Conservation (phyloP, 2,888 invertebrate genomes). For the Hypomecis atomaria region DNA sequence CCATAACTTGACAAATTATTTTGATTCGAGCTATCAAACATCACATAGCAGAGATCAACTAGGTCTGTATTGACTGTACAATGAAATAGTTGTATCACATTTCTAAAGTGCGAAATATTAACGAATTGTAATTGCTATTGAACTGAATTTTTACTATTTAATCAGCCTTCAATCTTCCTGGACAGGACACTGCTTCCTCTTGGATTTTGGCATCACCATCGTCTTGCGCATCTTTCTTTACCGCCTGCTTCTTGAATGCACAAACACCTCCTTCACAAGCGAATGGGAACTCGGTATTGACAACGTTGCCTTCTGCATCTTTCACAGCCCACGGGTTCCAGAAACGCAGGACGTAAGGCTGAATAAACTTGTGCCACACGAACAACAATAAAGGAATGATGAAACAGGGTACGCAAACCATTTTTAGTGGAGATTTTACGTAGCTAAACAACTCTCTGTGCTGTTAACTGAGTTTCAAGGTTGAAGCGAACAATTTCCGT, state of each 20-base stretch:
- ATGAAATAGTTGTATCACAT: background rate
- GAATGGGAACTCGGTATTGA: conserved; percentile 85
- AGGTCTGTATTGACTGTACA: no score
- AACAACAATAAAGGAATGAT: conserved; percentile 92
- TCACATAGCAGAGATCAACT: no score
- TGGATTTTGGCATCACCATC: conserved; percentile 42
- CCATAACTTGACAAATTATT: no score
- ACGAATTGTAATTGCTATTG: background rate
- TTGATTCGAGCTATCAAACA: no score
- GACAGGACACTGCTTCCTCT: conserved; percentile 27
- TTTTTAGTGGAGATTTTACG: conserved; percentile 56
- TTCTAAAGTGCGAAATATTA: background rate
- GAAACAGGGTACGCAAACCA: conserved; percentile 95
- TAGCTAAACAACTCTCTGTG: no score
- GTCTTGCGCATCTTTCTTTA: conserved; percentile 45
- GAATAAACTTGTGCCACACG: conserved; percentile 93
- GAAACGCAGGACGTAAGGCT: conserved; percentile 91
- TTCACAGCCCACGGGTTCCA: conserved; percentile 93
- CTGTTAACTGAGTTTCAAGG: conserved; percentile 11
- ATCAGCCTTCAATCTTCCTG: conserved; percentile 36
- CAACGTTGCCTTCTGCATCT: conserved; percentile 84
- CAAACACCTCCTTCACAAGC: conserved; percentile 85
- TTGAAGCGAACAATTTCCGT: background rate
- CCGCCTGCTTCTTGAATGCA: conserved; percentile 58
- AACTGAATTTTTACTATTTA: conserved; percentile 8